Evolutionary conservation across 2,888 invertebrate species (phyloP).

Genomic region (Bellardia bayeri): DNA sequence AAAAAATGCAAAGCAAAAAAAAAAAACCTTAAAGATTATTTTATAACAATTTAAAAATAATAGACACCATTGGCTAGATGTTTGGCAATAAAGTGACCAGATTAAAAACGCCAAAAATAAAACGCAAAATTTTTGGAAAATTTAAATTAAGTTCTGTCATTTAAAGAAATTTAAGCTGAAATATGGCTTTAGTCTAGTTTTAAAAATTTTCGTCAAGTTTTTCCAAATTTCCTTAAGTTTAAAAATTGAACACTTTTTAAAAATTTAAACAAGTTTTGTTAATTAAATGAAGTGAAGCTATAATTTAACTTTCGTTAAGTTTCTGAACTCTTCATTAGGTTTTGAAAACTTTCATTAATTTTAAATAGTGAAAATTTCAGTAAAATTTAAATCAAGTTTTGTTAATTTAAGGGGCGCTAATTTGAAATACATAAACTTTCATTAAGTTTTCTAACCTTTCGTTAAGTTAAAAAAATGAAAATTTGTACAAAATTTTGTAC

Average conservation of each 20-base stretch:
- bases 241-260: background rate
- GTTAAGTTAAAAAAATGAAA: background rate
- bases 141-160: background rate
- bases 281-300: background rate
- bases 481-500: background rate
- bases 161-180: background rate
- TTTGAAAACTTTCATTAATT: conserved; percentile 3
- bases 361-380: background rate
- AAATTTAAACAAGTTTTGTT: background rate
- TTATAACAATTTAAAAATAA: conserved; percentile 47
- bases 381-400: background rate
- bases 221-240: background rate
- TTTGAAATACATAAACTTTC: no score
- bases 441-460: background rate
- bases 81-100: background rate
- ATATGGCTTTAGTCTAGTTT: background rate
- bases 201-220: background rate
- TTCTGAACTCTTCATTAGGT: background rate
- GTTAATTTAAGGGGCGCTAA: no score
- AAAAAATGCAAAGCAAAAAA: conserved; percentile 4
- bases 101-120: background rate
- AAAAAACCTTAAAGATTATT: conserved; percentile 16
- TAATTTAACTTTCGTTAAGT: background rate
- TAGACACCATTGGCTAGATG: background rate
- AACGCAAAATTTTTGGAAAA: background rate